Percentiles rank a stretch among this genome's conserved stretches.
phyloP scores from a whole-genome alignment of 2,888 invertebrate species.

The Argyresthia albistria region DNA sequence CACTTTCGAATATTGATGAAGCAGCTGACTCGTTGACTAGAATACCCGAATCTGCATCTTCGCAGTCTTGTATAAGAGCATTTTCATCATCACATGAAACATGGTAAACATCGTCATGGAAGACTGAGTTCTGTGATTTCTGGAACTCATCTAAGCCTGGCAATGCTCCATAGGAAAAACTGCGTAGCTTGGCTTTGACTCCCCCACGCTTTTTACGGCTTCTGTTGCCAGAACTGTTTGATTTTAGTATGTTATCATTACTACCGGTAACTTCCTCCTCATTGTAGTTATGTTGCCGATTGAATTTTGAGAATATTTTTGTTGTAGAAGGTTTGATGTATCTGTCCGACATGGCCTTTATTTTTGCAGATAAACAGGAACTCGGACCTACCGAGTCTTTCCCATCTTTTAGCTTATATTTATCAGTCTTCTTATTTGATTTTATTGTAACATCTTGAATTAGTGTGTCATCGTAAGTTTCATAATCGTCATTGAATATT shows the following conservation, averaged over 20 bases:
- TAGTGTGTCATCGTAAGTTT: constrained; percentile 37
- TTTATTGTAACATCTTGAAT: constrained; percentile 28
- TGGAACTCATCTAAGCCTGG: constrained; percentile 81
- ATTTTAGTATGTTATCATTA: constrained; percentile 40
- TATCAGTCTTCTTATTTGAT: constrained; percentile 64
- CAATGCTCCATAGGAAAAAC: constrained; percentile 82
- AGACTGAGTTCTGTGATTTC: constrained; percentile 73
- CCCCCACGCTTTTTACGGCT: constrained; percentile 53
- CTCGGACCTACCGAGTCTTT: constrained; percentile 67
- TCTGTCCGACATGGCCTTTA: constrained; percentile 81
- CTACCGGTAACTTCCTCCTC: constrained; percentile 31
- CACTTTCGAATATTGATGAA: constrained; percentile 75
- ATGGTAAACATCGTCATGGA: constrained; percentile 72
- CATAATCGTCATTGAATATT: constrained; percentile 67
- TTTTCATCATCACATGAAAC: constrained; percentile 67
- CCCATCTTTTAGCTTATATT: constrained; percentile 51
- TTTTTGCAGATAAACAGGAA: constrained; percentile 78
- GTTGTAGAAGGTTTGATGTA: constrained; percentile 80
- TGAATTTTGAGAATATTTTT: constrained; percentile 78
- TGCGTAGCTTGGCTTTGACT: constrained; percentile 72
- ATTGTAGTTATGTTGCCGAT: constrained; percentile 59
- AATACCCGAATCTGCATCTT: constrained; percentile 84
- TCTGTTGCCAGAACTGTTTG: constrained; percentile 35
- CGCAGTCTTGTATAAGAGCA: constrained; percentile 72
- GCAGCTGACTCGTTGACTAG: constrained; percentile 81